phyloP scores from a whole-genome alignment of 2,113 vertebrate species.

The Phaethornis superciliosus region DNA sequence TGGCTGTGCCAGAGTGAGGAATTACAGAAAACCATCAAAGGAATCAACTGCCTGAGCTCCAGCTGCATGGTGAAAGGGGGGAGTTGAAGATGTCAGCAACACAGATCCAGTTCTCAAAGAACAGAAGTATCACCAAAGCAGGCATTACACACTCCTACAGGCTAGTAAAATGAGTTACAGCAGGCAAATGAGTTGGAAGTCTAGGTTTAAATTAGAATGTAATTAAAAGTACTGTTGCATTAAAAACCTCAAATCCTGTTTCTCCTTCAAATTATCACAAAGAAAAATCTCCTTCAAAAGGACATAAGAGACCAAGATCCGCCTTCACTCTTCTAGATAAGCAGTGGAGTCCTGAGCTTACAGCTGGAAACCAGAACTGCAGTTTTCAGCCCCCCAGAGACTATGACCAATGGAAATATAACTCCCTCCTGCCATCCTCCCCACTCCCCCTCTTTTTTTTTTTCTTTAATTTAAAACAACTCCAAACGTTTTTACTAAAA shows the following conservation, averaged over 20 bases:
- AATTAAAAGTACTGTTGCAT: background rate
- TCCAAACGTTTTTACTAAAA: background rate
- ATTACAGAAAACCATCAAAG: background rate
- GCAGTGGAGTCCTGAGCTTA: background rate
- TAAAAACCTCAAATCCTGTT: background rate
- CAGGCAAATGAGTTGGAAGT: background rate
- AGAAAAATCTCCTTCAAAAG: background rate
- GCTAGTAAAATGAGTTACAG: background rate
- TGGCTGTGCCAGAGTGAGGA: background rate
- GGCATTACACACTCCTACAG: background rate
- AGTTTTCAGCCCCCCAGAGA: background rate
- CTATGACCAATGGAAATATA: background rate
- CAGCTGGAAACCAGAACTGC: background rate
- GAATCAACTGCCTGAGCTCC: background rate
- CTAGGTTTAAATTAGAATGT: background rate
- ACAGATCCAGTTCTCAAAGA: background rate
- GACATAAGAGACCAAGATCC: background rate
- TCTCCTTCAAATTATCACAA: background rate
- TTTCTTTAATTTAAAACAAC: background rate
- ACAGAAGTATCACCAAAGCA: background rate
- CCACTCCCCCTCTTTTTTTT: fast-evolving
- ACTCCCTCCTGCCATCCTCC: fast-evolving
- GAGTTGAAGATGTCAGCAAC: background rate
- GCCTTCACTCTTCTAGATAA: background rate
- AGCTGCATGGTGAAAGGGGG: background rate